Evolutionary conservation across 2,888 invertebrate species (phyloP).

Genomic region (Lycocerus yunnanus): DNA sequence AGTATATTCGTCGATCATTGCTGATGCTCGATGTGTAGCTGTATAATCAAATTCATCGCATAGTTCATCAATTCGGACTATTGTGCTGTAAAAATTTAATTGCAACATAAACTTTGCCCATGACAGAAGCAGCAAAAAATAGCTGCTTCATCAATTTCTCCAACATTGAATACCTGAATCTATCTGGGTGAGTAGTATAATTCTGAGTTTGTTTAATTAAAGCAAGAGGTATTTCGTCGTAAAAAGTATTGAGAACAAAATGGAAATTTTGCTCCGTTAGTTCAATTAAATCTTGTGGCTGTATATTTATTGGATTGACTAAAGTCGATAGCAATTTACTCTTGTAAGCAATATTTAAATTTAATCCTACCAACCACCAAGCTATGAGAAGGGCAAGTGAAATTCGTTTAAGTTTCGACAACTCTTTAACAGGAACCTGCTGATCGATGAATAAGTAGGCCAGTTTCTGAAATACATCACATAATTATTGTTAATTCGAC

Average conservation of each 20-base stretch:
- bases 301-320: neutral
- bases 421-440: neutral
- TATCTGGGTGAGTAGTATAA: neutral
- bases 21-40: constrained; percentile 8
- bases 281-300: neutral
- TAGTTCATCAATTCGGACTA: neutral
- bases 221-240: neutral
- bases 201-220: neutral
- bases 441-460: constrained; percentile 1
- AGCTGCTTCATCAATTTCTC: neutral
- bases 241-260: constrained; percentile 2
- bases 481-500: neutral
- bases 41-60: constrained; percentile 25
- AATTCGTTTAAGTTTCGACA: neutral
- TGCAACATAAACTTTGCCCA: neutral
- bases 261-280: neutral
- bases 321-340: constrained; percentile 7
- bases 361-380: constrained; percentile 8
- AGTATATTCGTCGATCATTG: constrained; percentile 26
- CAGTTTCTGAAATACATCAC: neutral
- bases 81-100: neutral
- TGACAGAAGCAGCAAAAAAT: neutral
- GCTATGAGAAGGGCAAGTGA: neutral
- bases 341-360: constrained; percentile 13
- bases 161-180: neutral